phyloP scores from a whole-genome alignment of 2,797 vertebrate genomes.

The Falco columbarius region DNA sequence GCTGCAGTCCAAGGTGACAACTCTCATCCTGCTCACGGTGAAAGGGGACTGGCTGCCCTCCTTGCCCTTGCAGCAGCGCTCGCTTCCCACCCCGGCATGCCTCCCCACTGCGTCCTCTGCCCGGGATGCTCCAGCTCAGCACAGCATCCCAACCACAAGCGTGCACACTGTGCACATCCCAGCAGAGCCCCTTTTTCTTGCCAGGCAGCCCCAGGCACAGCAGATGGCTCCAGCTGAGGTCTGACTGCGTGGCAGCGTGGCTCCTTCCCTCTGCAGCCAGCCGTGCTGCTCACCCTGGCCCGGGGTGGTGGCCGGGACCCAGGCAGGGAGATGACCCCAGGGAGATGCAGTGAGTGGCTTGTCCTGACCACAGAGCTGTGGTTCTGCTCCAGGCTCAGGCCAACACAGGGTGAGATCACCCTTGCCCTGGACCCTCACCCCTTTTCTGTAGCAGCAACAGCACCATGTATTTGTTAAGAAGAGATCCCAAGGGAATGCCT shows the following conservation, averaged over 20 bases:
- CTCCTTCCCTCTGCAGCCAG: not conserved
- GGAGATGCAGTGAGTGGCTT: too few relatives aligned
- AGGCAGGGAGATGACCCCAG: not conserved
- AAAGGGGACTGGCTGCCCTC: not conserved
- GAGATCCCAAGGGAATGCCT: not conserved
- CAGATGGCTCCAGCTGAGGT: not conserved
- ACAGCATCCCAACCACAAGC: accelerated
- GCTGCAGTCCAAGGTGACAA: not conserved
- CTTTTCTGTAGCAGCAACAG: too few relatives aligned
- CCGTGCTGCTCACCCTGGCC: not conserved
- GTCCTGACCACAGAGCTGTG: too few relatives aligned
- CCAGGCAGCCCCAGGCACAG: not conserved
- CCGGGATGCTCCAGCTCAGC: accelerated
- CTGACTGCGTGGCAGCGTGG: not conserved
- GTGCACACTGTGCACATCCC: accelerated
- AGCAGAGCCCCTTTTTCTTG: not conserved
- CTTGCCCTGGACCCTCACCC: not conserved
- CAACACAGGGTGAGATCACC: not conserved
- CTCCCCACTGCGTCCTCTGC: too few relatives aligned
- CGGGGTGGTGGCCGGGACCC: not conserved
- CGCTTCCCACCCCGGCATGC: too few relatives aligned
- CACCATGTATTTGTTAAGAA: not conserved
- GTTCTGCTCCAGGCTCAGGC: not conserved
- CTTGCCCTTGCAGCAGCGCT: not conserved
- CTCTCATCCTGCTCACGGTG: accelerated